These are phyloP conservation scores for Xenopus petersii DNA, from an alignment of 2,797 vertebrate species.

Conservation along the genomic window DNA sequence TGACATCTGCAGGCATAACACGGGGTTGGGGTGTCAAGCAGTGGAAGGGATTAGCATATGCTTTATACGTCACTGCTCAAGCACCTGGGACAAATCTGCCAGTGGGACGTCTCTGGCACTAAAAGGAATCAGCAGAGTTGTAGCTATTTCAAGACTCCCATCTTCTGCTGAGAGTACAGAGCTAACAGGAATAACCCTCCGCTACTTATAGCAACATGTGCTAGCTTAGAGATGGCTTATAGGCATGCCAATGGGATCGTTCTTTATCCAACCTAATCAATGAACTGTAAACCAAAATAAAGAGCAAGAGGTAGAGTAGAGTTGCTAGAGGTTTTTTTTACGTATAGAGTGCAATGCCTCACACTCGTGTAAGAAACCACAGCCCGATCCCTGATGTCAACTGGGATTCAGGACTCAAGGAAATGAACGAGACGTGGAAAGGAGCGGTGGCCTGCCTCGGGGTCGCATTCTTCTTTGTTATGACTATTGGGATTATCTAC, in stretches of 20 bases:
- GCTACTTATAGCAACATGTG: slow-evolving; percentile 42
- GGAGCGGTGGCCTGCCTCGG: slow-evolving; percentile 85
- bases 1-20: no score
- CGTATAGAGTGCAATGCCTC: slow-evolving; percentile 69
- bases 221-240: slow-evolving; percentile 31
- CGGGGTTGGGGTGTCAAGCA: slow-evolving; percentile 4
- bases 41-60: slow-evolving; percentile 36
- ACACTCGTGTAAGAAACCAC: slow-evolving; percentile 73
- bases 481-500: slow-evolving; percentile 93
- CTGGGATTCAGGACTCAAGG: slow-evolving; percentile 80
- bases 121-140: slow-evolving; percentile 28
- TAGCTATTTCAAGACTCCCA: slow-evolving; percentile 45
- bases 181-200: slow-evolving; percentile 41
- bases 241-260: slow-evolving; percentile 24
- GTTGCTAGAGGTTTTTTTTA: no score
- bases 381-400: slow-evolving; percentile 73
- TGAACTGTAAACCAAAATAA: slow-evolving; percentile 8
- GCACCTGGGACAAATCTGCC: slow-evolving; percentile 49
- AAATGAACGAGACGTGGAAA: slow-evolving; percentile 93
- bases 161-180: slow-evolving; percentile 32
- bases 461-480: slow-evolving; percentile 85
- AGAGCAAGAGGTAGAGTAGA: background rate
- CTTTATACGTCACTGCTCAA: slow-evolving; percentile 33
- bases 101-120: slow-evolving; percentile 31
- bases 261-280: slow-evolving; percentile 38